Evolutionary conservation across 2,113 vertebrate species (phyloP).

Genomic region (Malurus elegans): DNA sequence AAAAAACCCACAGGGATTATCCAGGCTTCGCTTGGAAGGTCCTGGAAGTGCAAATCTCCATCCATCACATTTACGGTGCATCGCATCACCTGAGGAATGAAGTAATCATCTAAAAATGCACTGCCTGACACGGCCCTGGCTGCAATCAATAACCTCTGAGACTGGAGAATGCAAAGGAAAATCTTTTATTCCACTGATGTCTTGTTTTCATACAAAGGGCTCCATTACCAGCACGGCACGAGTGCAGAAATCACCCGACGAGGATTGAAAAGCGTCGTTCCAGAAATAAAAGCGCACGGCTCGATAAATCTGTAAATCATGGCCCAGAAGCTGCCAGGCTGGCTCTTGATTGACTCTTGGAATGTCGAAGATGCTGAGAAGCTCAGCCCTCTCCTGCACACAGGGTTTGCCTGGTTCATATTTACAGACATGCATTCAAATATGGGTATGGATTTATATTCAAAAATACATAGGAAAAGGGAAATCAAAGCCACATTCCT

Average conservation of each 20-base stretch:
- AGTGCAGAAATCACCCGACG: background rate
- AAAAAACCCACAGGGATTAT: background rate
- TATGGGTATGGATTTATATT: no score
- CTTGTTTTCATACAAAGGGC: background rate
- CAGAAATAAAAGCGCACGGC: background rate
- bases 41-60: conserved; percentile 26
- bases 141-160: background rate
- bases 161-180: background rate
- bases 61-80: conserved; percentile 48
- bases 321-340: background rate
- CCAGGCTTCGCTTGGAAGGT: conserved; percentile 6
- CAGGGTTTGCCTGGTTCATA: background rate
- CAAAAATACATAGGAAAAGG: background rate
- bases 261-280: background rate
- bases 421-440: background rate
- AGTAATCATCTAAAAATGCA: conserved; percentile 62
- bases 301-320: background rate
- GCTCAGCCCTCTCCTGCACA: background rate
- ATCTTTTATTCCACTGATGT: background rate
- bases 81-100: conserved; percentile 56
- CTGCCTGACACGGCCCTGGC: background rate
- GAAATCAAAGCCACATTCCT: background rate
- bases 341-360: background rate
- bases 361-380: background rate
- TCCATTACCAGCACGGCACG: background rate